Evolutionary conservation across 1,140 invertebrate genomes (phyloP).

Genomic region (Hypsibius dujardini): DNA sequence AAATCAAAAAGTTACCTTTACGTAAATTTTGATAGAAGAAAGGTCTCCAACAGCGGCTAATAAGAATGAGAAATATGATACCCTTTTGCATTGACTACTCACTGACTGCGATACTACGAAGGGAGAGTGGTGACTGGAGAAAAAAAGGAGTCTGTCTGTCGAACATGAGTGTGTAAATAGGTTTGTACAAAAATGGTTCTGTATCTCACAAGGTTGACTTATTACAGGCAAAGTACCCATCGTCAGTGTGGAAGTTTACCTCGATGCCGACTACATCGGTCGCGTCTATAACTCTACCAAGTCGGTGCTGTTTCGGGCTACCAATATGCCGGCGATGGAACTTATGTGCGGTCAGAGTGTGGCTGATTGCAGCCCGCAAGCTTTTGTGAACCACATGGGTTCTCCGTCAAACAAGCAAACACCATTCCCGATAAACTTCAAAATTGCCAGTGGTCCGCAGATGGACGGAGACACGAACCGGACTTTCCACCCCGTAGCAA

Average conservation of each 20-base stretch:
- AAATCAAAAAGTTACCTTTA: no score
- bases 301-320: constrained; percentile 57
- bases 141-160: no score
- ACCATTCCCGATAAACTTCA: constrained; percentile 65
- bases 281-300: constrained; percentile 61
- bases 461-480: background rate
- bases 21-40: no score
- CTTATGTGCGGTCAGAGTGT: constrained; percentile 57
- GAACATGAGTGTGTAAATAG: no score
- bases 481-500: constrained; percentile 42
- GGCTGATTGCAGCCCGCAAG: constrained; percentile 44
- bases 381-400: constrained; percentile 27
- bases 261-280: constrained; percentile 41
- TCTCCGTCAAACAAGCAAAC: constrained; percentile 41
- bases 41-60: no score
- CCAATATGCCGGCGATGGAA: constrained; percentile 52
- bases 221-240: no score
- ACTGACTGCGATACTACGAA: no score
- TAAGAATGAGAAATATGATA: no score
- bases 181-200: no score
- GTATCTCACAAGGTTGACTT: no score
- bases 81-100: no score
- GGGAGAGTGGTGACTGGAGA: no score
- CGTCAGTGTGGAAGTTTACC: background rate
- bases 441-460: constrained; percentile 24